These are phyloP conservation scores for Parazoanthus atlanticus DNA, from an alignment of 92 coral and sea anemone species.

Conservation along the genomic window DNA sequence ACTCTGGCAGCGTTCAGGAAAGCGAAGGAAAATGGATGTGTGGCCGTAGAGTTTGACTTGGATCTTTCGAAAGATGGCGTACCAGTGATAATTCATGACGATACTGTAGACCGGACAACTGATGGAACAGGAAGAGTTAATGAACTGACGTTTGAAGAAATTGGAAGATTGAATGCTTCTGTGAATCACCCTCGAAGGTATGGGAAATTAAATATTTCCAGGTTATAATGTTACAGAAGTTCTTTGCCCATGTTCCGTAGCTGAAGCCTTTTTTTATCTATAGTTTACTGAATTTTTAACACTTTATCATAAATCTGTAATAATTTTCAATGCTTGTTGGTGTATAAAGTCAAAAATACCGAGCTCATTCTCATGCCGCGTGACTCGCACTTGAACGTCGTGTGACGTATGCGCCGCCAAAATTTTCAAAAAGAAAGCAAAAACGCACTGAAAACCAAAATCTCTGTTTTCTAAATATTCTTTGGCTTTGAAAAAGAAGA, in stretches of 20 bases:
- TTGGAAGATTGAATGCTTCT: slow-evolving; percentile 75
- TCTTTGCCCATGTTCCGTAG: background rate
- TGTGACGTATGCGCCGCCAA: background rate
- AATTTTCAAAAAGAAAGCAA: background rate
- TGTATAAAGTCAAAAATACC: background rate
- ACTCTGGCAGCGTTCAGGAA: slow-evolving; percentile 84
- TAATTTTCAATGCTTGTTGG: background rate
- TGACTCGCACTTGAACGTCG: background rate
- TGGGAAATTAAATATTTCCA: background rate
- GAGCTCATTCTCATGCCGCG: no score
- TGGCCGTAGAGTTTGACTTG: slow-evolving; percentile 91
- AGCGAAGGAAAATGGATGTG: slow-evolving; percentile 91
- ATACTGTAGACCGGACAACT: slow-evolving; percentile 92
- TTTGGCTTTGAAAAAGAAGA: background rate
- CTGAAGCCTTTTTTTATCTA: background rate
- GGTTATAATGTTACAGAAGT: background rate
- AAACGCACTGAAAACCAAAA: background rate
- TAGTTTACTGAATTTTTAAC: background rate
- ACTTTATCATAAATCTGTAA: background rate
- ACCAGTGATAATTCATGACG: slow-evolving; percentile 94
- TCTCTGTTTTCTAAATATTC: background rate
- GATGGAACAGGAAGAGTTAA: slow-evolving; percentile 83
- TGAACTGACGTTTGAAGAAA: slow-evolving; percentile 75
- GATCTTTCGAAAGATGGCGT: slow-evolving; percentile 96
- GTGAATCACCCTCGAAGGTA: slow-evolving; percentile 70